phyloP scores from a whole-genome alignment of 37 sponge, comb jelly and placozoan genomes.

The Geodia barretti region DNA sequence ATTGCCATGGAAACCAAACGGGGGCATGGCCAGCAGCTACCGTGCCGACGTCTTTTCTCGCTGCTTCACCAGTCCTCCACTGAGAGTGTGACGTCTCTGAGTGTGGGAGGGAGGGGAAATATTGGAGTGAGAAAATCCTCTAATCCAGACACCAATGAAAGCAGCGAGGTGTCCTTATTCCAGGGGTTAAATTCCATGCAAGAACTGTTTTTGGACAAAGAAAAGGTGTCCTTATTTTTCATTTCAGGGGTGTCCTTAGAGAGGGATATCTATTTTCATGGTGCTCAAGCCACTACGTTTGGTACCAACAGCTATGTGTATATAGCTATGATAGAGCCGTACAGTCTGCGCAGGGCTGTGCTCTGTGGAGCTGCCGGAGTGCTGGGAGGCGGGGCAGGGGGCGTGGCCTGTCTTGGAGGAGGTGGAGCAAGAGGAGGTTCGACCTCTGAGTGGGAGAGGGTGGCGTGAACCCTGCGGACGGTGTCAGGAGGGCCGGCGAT shows the following conservation, averaged over 20 bases:
- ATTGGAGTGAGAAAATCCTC: too few species aligned
- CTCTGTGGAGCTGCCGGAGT: slow-evolving; percentile 28
- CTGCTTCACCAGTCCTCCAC: not conserved
- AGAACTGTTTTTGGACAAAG: not conserved
- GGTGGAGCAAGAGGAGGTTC: slow-evolving; percentile 15
- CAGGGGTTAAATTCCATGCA: not conserved
- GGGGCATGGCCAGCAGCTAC: not conserved
- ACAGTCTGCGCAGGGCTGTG: slow-evolving; percentile 1
- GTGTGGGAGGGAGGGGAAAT: too few species aligned
- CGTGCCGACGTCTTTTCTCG: too few species aligned
- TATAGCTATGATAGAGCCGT: too few species aligned
- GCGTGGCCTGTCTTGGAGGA: slow-evolving; percentile 1
- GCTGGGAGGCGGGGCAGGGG: slow-evolving; percentile 17
- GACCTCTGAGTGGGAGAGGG: slow-evolving; percentile 48
- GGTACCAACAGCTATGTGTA: too few species aligned
- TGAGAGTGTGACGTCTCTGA: not conserved
- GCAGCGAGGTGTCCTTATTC: not conserved
- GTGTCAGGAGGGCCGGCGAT: slow-evolving; percentile 61
- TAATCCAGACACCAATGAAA: not conserved
- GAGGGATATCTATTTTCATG: too few species aligned
- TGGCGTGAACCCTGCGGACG: slow-evolving; percentile 36
- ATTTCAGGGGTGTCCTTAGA: not conserved
- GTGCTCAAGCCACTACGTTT: too few species aligned
- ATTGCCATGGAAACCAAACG: not conserved
- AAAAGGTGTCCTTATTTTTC: not conserved